Percentiles rank a stretch among this genome's conserved stretches.
phyloP scores from a whole-genome alignment of 2,888 invertebrate genomes.

The Macrophya alboannulata region DNA sequence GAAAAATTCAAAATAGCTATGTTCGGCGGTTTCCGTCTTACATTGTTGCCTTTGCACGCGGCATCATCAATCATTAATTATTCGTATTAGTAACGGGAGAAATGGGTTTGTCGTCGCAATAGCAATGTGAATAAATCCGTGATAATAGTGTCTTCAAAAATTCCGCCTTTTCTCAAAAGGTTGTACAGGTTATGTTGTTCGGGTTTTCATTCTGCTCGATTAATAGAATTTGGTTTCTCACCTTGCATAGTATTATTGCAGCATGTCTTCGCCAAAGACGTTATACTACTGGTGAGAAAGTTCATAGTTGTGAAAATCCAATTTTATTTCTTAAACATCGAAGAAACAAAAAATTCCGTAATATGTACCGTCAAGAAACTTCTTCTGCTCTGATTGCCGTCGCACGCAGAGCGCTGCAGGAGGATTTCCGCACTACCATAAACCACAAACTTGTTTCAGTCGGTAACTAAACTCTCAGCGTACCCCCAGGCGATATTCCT shows the following conservation, averaged over 20 bases:
- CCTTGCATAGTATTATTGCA: slow-evolving; percentile 69
- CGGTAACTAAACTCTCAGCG: neutral
- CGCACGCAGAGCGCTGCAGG: neutral
- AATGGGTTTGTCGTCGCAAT: too few relatives aligned
- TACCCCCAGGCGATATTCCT: neutral
- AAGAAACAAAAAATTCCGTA: neutral
- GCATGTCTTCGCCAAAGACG: slow-evolving; percentile 64
- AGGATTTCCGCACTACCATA: neutral
- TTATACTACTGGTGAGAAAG: slow-evolving; percentile 65
- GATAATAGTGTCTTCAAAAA: neutral
- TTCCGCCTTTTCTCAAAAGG: neutral
- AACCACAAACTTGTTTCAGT: neutral
- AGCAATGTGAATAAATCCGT: neutral
- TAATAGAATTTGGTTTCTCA: slow-evolving; percentile 59
- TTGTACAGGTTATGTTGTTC: slow-evolving; percentile 33
- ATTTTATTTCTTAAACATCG: neutral
- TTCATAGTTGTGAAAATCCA: slow-evolving; percentile 67
- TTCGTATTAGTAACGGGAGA: too few relatives aligned
- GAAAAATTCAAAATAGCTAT: neutral
- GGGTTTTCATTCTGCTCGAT: neutral
- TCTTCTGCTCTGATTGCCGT: slow-evolving; percentile 35
- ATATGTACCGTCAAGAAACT: neutral
- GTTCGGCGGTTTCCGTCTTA: neutral
- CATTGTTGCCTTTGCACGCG: too few relatives aligned
- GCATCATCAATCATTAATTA: too few relatives aligned